Evolutionary conservation across 2,113 vertebrate species (phyloP).

Genomic region (Dunckerocampus dactyliophorus): DNA sequence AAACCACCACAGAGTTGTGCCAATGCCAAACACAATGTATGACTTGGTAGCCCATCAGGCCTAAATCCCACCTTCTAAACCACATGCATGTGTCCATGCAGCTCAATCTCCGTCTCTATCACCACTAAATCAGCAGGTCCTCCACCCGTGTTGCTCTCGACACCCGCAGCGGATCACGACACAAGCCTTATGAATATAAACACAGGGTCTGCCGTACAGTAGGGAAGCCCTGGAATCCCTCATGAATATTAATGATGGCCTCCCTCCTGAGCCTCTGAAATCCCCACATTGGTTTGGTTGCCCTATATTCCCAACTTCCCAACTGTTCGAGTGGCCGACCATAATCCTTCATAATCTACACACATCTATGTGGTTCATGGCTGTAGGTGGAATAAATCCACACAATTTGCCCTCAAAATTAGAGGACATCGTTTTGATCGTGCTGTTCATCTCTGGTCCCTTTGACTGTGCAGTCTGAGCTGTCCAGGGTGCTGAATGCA

Average conservation of each 20-base stretch:
- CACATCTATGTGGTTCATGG: conserved; percentile 22
- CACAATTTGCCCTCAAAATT: conserved; percentile 20
- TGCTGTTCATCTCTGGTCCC: background rate
- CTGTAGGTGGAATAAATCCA: conserved; percentile 21
- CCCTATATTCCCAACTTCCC: conserved; percentile 40
- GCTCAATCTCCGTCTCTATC: conserved; percentile 29
- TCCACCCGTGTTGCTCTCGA: conserved; percentile 21
- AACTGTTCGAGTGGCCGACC: conserved; percentile 24
- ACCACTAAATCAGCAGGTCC: conserved; percentile 15
- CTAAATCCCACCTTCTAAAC: too few relatives aligned
- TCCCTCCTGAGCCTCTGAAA: conserved; percentile 47
- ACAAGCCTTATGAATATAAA: conserved; percentile 55
- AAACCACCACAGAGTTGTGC: background rate
- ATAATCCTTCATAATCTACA: conserved; percentile 26
- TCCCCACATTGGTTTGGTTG: conserved; percentile 42
- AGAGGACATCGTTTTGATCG: conserved; percentile 18
- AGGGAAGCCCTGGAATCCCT: conserved; percentile 53
- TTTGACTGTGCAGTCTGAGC: conserved; percentile 26
- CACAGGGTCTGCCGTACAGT: conserved; percentile 38
- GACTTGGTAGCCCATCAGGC: background rate
- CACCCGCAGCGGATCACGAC: conserved; percentile 25
- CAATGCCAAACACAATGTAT: background rate
- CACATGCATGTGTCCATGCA: conserved; percentile 42
- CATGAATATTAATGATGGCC: conserved; percentile 56
- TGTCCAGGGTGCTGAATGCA: conserved; percentile 26